Base-by-base conservation (phyloP, 2,797 vertebrate genomes). In the Acanthis flammea region DNA sequence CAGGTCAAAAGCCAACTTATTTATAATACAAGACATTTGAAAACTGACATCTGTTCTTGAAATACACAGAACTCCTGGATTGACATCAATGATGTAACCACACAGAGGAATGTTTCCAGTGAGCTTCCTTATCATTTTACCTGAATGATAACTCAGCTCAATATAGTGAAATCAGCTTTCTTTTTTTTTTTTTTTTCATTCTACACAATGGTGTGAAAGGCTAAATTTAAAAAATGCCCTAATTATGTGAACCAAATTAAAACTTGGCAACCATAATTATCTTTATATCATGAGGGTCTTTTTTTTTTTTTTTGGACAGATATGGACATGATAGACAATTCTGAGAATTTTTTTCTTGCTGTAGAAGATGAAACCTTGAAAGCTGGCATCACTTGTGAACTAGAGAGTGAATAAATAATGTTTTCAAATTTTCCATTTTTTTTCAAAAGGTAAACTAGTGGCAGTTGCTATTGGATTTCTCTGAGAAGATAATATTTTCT, bases 41-140 rank as follows among this genome's bases (percentile, higher is more conserved):
- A 97, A 96, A 85, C 79, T 95, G 90, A 86, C 95, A 95, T 97
- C 92, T 97, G 96, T 96, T 97, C 94, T 96, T 44, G 12, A 84
- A 90, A 94, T 93, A 96, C 66, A 88, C 83, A 95, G 93, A 86
- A 94, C 57, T 66, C 50, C 86, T 93, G 89, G 76, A 96, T 31
- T 98, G 97, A 98, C 94, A 91, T 97, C 97, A 97, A 50, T 63
- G 54, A 94, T 83, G 57, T 91, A 96, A 96, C 92, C 93, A 88
- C 92, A 96, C 47, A 61, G 63, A 70, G 50, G 82, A 92, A 88
- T 24, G 2, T 68, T 94, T 94, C 51, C 61, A 14, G 79, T 74
- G 39, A 74, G 76, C 91, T 96, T 94, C 94, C 92, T 88, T 41
- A 50, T 14, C 6, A 5, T 70, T 95, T 91, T 90, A 94, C 89